Base-by-base conservation (phyloP, 2,888 invertebrate species). In the Drosophila pseudotakahashii region DNA sequence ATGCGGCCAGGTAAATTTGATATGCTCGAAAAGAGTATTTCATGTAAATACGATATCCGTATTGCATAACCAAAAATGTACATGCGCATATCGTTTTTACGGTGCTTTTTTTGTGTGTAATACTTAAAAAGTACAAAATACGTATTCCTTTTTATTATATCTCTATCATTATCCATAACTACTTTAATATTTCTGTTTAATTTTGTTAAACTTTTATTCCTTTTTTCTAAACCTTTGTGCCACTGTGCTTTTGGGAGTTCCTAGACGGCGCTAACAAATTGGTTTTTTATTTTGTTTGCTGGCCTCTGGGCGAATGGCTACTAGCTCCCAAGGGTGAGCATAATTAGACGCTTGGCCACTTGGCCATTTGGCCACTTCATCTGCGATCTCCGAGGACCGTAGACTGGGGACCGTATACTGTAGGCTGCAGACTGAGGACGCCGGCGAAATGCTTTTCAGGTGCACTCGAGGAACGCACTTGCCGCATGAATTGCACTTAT, bases 401-500 rank as follows among this genome's bases (percentile, higher is more conserved):
- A 3, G 26, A n/a, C 37, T n/a, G n/a, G n/a, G 50, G 61, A n/a
- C 36, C 45, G 36, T 11, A 3, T 16, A n/a, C 37, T 37, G 9
- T 19, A 11, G 7, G 10, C 9, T n/a, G 19, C 1, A 37, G 10
- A 42, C 13, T n/a, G 32, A 34, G 39, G 59, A 53, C 7, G 26
- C 42, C 44, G 41, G 37, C 54, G 37, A 26, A 26, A 42, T 63
- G 63, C 39, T 45, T 44, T 66, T 68, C 55, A 70, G 71, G 52
- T 70, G 69, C 69, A 58, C 73, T 72, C 73, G 66, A 64, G 64
- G 52, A 52, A 64, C 66, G 66, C 76, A 81, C 75, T 82, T 81
- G 79, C 70, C 69, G 51, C 75, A 79, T 81, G 86, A 85, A 66
- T 81, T 85, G 86, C 83, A 79, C 76, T 80, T 77, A 75, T 73